phyloP scores from a whole-genome alignment of 2,113 vertebrate species.

The Antigone vipio region DNA sequence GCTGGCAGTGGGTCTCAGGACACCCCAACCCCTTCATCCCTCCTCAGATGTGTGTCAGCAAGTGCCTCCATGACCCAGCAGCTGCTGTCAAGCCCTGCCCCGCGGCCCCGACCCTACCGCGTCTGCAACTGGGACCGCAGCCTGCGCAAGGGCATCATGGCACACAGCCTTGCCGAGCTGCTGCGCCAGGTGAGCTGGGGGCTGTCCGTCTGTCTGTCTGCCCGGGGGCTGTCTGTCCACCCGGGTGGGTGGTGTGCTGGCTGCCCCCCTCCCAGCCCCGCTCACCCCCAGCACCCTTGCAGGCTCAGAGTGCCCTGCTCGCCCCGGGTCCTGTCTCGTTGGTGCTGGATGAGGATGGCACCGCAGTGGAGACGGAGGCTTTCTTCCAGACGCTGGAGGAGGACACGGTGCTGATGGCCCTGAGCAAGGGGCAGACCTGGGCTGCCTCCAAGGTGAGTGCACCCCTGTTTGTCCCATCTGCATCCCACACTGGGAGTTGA shows the following conservation, averaged over 20 bases:
- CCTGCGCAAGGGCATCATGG: constrained; percentile 81
- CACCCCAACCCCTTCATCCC: neutral
- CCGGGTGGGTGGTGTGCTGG: neutral
- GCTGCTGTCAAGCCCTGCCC: constrained; percentile 65
- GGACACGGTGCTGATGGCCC: constrained; percentile 82
- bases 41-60: constrained; percentile 77
- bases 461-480: fast-evolving
- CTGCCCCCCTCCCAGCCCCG: fast-evolving
- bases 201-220: neutral
- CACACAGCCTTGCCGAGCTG: constrained; percentile 76
- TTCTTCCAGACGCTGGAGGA: constrained; percentile 86
- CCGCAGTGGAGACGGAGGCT: constrained; percentile 85
- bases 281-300: neutral
- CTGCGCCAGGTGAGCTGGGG: constrained; percentile 79
- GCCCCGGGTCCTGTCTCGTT: constrained; percentile 59
- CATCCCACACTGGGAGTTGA: fast-evolving
- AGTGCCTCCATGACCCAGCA: constrained; percentile 86
- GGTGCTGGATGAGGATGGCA: constrained; percentile 93
- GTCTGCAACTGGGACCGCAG: constrained; percentile 83
- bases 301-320: constrained; percentile 77
- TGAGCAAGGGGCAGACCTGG: constrained; percentile 87
- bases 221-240: fast-evolving
- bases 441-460: constrained; percentile 66
- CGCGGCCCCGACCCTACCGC: constrained; percentile 76
- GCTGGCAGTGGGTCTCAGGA: fast-evolving